Conservation (phyloP, 2,113 vertebrate genomes). For the Chaetorhynchus papuensis region DNA sequence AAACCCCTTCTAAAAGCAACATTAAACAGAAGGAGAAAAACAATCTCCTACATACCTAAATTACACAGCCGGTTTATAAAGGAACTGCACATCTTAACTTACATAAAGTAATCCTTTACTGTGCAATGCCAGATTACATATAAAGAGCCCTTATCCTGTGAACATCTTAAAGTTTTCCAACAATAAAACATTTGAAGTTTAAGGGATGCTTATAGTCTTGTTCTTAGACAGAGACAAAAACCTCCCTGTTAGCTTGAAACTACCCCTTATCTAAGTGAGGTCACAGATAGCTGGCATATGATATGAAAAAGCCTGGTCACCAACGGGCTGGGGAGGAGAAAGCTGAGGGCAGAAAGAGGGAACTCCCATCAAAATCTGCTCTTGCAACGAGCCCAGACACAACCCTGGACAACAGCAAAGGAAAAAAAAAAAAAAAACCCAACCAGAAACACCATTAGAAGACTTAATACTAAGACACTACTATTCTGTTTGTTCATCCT, state of each 20-base stretch:
- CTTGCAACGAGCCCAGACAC: neutral
- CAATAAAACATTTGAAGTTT: slow-evolving; percentile 8
- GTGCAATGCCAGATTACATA: neutral
- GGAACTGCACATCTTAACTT: neutral
- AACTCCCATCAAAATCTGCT: neutral
- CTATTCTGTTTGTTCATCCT: neutral
- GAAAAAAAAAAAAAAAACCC: neutral
- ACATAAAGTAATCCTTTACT: neutral
- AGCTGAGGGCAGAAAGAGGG: neutral
- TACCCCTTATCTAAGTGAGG: neutral
- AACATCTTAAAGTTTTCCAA: slow-evolving; percentile 33
- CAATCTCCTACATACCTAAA: neutral
- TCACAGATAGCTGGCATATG: neutral
- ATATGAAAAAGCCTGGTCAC: neutral
- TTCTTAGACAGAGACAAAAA: neutral
- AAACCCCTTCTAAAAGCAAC: neutral
- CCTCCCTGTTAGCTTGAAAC: slow-evolving; percentile 14
- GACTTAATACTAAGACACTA: neutral
- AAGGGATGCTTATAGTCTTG: slow-evolving; percentile 11
- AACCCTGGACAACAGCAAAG: neutral
- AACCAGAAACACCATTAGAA: neutral
- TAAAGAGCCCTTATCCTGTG: slow-evolving; percentile 22
- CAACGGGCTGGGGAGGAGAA: neutral
- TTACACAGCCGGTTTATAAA: neutral
- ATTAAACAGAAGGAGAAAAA: neutral